Evolutionary conservation across 2,113 vertebrate species (phyloP).

Genomic region (Morphnarchus princeps): DNA sequence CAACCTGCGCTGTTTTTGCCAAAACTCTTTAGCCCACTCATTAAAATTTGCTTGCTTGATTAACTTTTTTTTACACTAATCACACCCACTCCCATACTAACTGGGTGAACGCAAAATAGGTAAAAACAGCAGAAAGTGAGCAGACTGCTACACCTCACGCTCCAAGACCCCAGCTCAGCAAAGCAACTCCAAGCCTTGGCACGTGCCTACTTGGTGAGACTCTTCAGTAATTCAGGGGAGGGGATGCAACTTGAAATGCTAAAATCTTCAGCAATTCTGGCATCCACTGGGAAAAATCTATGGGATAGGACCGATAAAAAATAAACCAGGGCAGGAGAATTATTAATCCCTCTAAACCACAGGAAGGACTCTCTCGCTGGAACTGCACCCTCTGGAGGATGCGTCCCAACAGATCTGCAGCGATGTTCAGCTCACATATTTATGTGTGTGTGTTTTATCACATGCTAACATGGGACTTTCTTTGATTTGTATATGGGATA

Average conservation of each 20-base stretch:
- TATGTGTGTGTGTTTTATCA: constrained; percentile 42
- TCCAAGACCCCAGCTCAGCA: background rate
- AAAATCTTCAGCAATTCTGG: constrained; percentile 6
- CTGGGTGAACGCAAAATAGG: background rate
- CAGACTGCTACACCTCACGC: background rate
- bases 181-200: background rate
- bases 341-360: background rate
- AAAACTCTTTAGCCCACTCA: background rate
- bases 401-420: background rate
- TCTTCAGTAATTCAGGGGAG: background rate
- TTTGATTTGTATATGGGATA: constrained; percentile 41
- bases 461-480: constrained; percentile 7
- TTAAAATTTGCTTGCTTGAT: background rate
- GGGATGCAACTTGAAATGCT: background rate
- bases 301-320: background rate
- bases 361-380: background rate
- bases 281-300: background rate
- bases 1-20: background rate
- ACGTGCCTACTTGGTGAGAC: accelerated
- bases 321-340: constrained; percentile 19
- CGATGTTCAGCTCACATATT: background rate
- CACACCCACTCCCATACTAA: background rate
- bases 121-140: background rate
- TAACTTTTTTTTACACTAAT: background rate
- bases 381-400: constrained; percentile 16